Percentiles rank a stretch among this genome's conserved stretches.
phyloP scores from a whole-genome alignment of 1,140 invertebrate genomes.

The Neocloeon triangulifer region DNA sequence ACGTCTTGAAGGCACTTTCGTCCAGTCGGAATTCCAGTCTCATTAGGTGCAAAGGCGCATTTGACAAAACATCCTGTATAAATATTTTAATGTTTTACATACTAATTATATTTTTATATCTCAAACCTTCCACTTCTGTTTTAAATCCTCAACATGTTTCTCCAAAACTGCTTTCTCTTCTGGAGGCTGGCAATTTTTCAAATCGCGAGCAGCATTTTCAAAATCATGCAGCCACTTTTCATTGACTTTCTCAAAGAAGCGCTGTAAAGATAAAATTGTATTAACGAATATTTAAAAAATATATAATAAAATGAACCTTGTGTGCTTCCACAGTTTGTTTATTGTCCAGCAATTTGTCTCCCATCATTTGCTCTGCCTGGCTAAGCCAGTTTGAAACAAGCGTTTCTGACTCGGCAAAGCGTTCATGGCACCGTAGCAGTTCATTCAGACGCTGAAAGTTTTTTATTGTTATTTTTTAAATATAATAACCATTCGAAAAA shows the following conservation, averaged over 20 bases:
- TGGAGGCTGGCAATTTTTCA: conserved; percentile 41
- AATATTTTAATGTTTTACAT: neutral
- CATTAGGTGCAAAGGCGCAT: conserved; percentile 65
- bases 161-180: conserved; percentile 34
- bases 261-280: conserved; percentile 26
- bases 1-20: conserved; percentile 61
- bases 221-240: conserved; percentile 64
- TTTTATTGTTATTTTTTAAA: too few species aligned
- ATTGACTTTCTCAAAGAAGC: conserved; percentile 66
- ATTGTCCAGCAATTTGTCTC: conserved; percentile 57
- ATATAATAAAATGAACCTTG: conserved; percentile 15
- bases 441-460: conserved; percentile 36
- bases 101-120: neutral
- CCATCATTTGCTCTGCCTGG: conserved; percentile 55
- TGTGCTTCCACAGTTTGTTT: conserved; percentile 42
- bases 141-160: conserved; percentile 40
- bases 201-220: conserved; percentile 50
- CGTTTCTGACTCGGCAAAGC: conserved; percentile 53
- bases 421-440: conserved; percentile 60
- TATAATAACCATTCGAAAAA: too few species aligned
- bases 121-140: conserved; percentile 43
- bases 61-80: conserved; percentile 36
- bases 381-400: conserved; percentile 67
- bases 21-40: conserved; percentile 72
- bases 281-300: neutral